Base-by-base conservation (phyloP, 2,888 invertebrate genomes). In the Tetragnatha montana region DNA sequence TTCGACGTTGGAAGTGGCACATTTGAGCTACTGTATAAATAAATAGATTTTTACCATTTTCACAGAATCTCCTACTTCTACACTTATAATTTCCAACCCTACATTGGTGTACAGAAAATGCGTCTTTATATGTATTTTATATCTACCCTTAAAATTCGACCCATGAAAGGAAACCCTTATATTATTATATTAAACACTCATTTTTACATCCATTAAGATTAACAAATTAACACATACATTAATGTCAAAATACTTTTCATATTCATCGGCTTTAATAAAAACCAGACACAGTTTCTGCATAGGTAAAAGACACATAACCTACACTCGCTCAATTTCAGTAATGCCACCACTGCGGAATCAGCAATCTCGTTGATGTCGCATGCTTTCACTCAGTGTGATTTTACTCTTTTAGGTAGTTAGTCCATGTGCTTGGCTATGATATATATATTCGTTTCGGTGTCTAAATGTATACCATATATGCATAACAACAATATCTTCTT, bases 391-490 rank as follows among this genome's bases (percentile, higher is more conserved):
- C 84, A 89, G 69, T 80, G 75, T 87, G 50, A 80, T 80, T 17
- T 70, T 74, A 81, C 75, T 73, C 68, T 21, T 70, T 75, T 89
- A 89, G 89, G 89, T 89, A 89, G 89, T 89, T 89, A 89, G 89
- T 83, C 74, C 73, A 51, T 88, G 79, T 89, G 89, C 89, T 78
- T 89, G 89, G 89, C 85, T 89, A 80, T 89, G 21, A 73, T 89
- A 86, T 60, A 86, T 60, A 60, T 60, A 60, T 78, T 84, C 88
- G 81, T 88, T 73, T 88, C 87, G 69, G 81, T 88, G 87, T 88
- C 69, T 86, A 47, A 74, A 50, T 71, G 47, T 75, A 84, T 50
- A 21, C 17, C n/a, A n/a, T 74, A 51, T 60, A 74, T 82, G 22
- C 22, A 60, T 78, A 60, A 21, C 50, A 35, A 3, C 50, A 50